Evolutionary conservation across 2,113 vertebrate species (phyloP).

Genomic region (Plectropomus leopardus): DNA sequence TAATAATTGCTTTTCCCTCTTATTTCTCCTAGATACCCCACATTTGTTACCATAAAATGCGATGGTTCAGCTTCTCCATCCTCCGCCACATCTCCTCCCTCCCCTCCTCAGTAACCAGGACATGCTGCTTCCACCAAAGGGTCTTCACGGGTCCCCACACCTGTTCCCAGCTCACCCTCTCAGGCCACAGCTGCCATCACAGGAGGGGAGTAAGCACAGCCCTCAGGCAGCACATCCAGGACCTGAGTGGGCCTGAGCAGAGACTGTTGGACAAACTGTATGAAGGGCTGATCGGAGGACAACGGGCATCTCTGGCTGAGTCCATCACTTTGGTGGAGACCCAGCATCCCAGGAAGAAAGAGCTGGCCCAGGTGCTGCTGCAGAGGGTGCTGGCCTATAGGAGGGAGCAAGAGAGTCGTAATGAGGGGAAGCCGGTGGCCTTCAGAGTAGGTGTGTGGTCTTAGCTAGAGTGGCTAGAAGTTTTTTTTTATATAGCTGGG

Average conservation of each 20-base stretch:
- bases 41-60: constrained; percentile 62
- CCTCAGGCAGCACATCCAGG: constrained; percentile 72
- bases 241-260: constrained; percentile 87
- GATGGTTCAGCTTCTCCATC: constrained; percentile 31
- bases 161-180: neutral
- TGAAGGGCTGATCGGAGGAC: constrained; percentile 88
- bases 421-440: constrained; percentile 91
- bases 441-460: constrained; percentile 93
- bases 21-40: constrained; percentile 40
- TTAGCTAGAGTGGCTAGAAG: neutral
- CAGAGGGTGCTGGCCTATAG: constrained; percentile 92
- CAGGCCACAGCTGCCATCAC: constrained; percentile 2
- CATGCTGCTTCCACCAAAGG: constrained; percentile 27
- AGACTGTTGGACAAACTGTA: constrained; percentile 89
- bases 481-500: too few relatives aligned
- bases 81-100: constrained; percentile 48
- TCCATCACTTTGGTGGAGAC: constrained; percentile 96
- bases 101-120: constrained; percentile 11
- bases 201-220: constrained; percentile 76
- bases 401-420: constrained; percentile 88
- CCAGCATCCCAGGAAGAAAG: constrained; percentile 91
- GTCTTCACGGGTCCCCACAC: neutral
- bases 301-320: constrained; percentile 93
- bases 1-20: neutral
- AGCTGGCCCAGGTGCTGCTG: constrained; percentile 93